Conservation (phyloP, 2,888 invertebrate species). For the Agapostemon virescens region DNA sequence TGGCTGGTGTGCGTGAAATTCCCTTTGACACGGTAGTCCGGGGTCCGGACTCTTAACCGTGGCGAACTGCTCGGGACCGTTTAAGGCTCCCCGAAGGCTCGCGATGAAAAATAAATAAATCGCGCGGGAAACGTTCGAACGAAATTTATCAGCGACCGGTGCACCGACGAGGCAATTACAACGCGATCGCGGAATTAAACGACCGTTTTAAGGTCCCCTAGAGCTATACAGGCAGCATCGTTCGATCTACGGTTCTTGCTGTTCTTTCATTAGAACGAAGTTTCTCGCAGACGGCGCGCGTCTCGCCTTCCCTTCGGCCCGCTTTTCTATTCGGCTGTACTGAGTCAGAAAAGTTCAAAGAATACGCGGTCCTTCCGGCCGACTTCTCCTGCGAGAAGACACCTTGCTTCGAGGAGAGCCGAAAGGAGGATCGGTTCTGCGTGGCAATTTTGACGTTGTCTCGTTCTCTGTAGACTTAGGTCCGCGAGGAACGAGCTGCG, state of each 20-base stretch:
- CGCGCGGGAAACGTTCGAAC: not conserved
- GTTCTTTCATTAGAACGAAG: not conserved
- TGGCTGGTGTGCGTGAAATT: conserved; percentile 44
- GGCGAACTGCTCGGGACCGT: conserved; percentile 8
- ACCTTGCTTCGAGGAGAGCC: conserved; percentile 42
- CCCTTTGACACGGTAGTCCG: conserved; percentile 26
- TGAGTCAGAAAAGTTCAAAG: conserved; percentile 51
- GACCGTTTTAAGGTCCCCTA: conserved; percentile 9
- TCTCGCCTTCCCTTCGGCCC: not conserved
- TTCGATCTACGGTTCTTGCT: not conserved
- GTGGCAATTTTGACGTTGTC: conserved; percentile 64
- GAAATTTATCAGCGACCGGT: not conserved
- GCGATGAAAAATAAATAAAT: conserved; percentile 5
- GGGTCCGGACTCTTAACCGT: not conserved
- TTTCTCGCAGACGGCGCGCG: not conserved
- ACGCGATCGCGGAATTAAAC: not conserved
- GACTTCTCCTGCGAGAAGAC: conserved; percentile 50
- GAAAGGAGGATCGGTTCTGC: conserved; percentile 59
- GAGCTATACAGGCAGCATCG: not conserved
- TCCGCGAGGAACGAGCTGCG: conserved; percentile 61
- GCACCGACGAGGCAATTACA: not conserved
- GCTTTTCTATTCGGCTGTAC: not conserved
- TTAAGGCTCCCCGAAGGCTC: not conserved
- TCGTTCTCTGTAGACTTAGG: conserved; percentile 41
- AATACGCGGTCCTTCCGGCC: conserved; percentile 23